These are phyloP conservation scores for Nematolebias whitei DNA, from an alignment of 2,113 vertebrate species.

Conservation along the genomic window DNA sequence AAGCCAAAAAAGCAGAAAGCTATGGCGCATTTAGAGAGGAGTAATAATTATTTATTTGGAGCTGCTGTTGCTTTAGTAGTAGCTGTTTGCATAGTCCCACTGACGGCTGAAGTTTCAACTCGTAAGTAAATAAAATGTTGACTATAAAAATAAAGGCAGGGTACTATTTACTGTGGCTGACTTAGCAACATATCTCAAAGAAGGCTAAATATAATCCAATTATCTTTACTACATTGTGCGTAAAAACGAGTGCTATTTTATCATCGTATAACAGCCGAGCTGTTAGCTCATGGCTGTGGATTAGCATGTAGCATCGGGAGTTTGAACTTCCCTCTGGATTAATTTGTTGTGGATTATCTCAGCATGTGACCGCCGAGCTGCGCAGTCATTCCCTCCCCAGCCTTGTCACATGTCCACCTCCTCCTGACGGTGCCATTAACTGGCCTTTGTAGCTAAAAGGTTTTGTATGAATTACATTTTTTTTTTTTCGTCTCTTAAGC, in stretches of 20 bases:
- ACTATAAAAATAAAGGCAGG: background rate
- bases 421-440: background rate
- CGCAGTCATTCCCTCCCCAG: constrained; percentile 29
- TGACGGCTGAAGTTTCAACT: constrained; percentile 47
- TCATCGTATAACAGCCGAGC: background rate
- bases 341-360: constrained; percentile 43
- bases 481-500: background rate
- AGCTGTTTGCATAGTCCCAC: constrained; percentile 59
- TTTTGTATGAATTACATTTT: constrained; percentile 1
- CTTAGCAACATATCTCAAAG: constrained; percentile 3
- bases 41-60: background rate
- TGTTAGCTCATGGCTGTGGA: background rate
- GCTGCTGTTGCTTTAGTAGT: constrained; percentile 41
- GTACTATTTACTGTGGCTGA: background rate
- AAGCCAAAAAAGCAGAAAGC: background rate
- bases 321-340: constrained; percentile 72
- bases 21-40: constrained; percentile 35
- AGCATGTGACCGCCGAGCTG: constrained; percentile 72
- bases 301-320: background rate
- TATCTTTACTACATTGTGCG: no score
- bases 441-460: background rate
- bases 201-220: no score
- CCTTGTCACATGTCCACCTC: constrained; percentile 44
- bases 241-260: no score
- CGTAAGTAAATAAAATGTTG: constrained; percentile 61